These are phyloP conservation scores for Meloidogyne exigua DNA, from an alignment of 1,140 invertebrate genomes.

Conservation along the genomic window DNA sequence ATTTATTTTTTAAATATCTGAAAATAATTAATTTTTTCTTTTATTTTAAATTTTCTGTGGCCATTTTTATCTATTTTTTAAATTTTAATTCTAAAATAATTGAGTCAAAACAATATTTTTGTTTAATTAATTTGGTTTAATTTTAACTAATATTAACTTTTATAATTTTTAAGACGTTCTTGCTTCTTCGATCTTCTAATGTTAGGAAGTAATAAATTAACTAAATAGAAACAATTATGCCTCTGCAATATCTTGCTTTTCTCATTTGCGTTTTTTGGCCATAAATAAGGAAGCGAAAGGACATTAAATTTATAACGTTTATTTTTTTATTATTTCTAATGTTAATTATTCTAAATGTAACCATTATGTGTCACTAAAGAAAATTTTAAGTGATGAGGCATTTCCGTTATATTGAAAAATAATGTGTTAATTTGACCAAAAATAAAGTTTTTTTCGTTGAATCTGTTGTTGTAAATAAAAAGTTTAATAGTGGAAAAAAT, in stretches of 20 bases:
- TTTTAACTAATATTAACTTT: neutral
- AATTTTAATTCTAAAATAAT: too few relatives aligned
- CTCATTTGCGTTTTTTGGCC: neutral
- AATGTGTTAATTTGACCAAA: too few relatives aligned
- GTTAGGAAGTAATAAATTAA: neutral
- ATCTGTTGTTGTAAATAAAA: too few relatives aligned
- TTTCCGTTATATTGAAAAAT: too few relatives aligned
- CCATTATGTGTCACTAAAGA: too few relatives aligned
- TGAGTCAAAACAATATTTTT: too few relatives aligned
- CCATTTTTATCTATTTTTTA: too few relatives aligned
- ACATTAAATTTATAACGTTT: neutral
- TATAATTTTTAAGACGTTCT: neutral
- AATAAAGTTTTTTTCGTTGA: too few relatives aligned
- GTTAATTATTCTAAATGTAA: neutral
- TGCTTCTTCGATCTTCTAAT: neutral
- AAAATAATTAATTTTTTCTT: too few relatives aligned
- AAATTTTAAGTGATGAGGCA: too few relatives aligned
- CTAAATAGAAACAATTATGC: neutral
- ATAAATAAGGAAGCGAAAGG: neutral
- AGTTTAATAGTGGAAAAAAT: too few relatives aligned
- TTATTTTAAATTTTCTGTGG: too few relatives aligned
- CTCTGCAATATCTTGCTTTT: neutral
- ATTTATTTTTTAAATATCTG: neutral
- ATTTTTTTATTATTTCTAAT: neutral
- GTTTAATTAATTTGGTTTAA: neutral